These are phyloP conservation scores for Pogonomyrmex californicus DNA, from an alignment of 1,140 invertebrate species.

Conservation along the genomic window DNA sequence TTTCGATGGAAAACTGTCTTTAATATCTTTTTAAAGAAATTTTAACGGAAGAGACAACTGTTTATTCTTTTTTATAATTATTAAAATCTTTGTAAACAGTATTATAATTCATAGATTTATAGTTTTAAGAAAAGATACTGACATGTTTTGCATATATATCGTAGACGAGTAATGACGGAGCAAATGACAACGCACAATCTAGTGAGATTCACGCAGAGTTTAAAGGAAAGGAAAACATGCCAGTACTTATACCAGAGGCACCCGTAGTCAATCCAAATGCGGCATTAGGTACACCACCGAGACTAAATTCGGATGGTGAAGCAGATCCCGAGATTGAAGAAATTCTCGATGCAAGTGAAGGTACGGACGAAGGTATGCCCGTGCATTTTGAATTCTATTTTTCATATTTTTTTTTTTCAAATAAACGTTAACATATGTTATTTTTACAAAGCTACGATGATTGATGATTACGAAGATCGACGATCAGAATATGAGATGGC, in stretches of 20 bases:
- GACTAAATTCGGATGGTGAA: slow-evolving; percentile 85
- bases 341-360: slow-evolving; percentile 81
- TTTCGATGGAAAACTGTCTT: background rate
- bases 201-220: slow-evolving; percentile 68
- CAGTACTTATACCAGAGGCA: slow-evolving; percentile 85
- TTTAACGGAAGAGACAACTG: background rate
- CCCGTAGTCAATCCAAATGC: slow-evolving; percentile 86
- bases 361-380: slow-evolving; percentile 82
- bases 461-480: slow-evolving; percentile 82
- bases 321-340: slow-evolving; percentile 84
- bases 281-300: slow-evolving; percentile 85
- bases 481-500: slow-evolving; percentile 81
- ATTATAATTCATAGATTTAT: background rate
- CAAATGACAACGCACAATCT: slow-evolving; percentile 75
- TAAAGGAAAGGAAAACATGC: slow-evolving; percentile 83
- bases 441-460: slow-evolving; percentile 57
- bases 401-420: background rate
- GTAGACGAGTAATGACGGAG: slow-evolving; percentile 62
- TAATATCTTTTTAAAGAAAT: background rate
- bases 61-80: background rate
- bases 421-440: background rate
- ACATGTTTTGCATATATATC: background rate
- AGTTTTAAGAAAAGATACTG: background rate
- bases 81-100: too few species aligned
- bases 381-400: background rate